Evolutionary conservation across 2,113 vertebrate genomes (phyloP).

Genomic region (Epinephelus moara): DNA sequence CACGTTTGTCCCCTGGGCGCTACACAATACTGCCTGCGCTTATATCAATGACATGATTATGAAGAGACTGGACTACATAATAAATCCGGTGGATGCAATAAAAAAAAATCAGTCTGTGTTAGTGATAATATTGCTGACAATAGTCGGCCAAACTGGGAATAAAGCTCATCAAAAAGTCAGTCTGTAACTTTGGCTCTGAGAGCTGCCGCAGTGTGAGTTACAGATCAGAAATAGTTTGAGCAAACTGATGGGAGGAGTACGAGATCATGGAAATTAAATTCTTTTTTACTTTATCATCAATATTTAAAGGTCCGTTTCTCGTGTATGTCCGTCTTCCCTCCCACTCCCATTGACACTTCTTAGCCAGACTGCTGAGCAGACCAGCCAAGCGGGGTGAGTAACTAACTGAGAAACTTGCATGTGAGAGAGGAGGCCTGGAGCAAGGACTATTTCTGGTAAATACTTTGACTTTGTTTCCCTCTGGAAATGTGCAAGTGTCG

Average conservation of each 20-base stretch:
- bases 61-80: slow-evolving; percentile 49
- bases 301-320: slow-evolving; percentile 30
- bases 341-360: neutral
- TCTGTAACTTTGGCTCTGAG: neutral
- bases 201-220: neutral
- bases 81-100: slow-evolving; percentile 40
- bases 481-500: neutral
- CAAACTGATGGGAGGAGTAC: neutral
- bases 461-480: neutral
- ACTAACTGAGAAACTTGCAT: neutral
- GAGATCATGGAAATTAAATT: too few species aligned
- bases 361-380: neutral
- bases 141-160: slow-evolving; percentile 42
- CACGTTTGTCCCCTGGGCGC: slow-evolving; percentile 48
- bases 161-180: slow-evolving; percentile 54
- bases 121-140: slow-evolving; percentile 47
- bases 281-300: neutral
- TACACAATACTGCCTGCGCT: slow-evolving; percentile 45
- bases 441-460: slow-evolving; percentile 3
- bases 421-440: neutral
- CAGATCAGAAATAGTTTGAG: neutral
- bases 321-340: slow-evolving; percentile 10
- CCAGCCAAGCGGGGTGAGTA: slow-evolving; percentile 10
- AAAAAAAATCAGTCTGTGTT: slow-evolving; percentile 34
- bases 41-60: slow-evolving; percentile 59